Conservation (phyloP, 2,888 invertebrate genomes). For the Spilarctia lutea region DNA sequence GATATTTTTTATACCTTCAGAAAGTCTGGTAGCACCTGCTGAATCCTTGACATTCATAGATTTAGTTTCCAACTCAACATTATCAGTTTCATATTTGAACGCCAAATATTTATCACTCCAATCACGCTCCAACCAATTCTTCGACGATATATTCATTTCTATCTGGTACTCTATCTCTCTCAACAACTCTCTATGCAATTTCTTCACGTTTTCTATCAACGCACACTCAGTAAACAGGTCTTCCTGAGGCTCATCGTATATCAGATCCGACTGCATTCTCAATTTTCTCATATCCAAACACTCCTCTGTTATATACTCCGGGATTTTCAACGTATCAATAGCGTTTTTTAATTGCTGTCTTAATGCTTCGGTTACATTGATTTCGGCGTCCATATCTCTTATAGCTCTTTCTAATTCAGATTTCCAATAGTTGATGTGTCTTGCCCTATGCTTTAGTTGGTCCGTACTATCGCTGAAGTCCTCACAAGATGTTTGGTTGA, state of each 20-base stretch:
- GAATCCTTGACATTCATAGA: constrained; percentile 91
- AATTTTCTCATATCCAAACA: constrained; percentile 89
- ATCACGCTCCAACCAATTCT: constrained; percentile 93
- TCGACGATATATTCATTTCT: constrained; percentile 91
- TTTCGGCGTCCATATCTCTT: constrained; percentile 77
- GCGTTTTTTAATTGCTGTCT: constrained; percentile 82
- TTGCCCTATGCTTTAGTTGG: constrained; percentile 72
- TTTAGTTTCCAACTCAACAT: constrained; percentile 90
- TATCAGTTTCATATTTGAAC: constrained; percentile 91
- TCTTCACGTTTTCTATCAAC: constrained; percentile 89
- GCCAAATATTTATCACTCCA: constrained; percentile 96
- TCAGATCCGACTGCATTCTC: constrained; percentile 90
- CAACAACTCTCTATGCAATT: constrained; percentile 87
- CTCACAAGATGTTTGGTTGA: constrained; percentile 77
- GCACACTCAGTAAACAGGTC: constrained; percentile 91
- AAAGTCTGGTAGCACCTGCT: constrained; percentile 92
- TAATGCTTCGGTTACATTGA: constrained; percentile 68
- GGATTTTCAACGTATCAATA: constrained; percentile 72
- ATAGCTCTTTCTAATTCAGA: constrained; percentile 78
- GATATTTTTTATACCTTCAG: constrained; percentile 79
- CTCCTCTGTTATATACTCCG: constrained; percentile 87
- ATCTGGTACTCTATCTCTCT: constrained; percentile 90
- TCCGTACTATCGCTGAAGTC: constrained; percentile 78
- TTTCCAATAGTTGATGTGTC: constrained; percentile 83
- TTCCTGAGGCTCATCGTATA: constrained; percentile 91